Base-by-base conservation (phyloP, 2,797 vertebrate genomes). In the Pipistrellus kuhlii region DNA sequence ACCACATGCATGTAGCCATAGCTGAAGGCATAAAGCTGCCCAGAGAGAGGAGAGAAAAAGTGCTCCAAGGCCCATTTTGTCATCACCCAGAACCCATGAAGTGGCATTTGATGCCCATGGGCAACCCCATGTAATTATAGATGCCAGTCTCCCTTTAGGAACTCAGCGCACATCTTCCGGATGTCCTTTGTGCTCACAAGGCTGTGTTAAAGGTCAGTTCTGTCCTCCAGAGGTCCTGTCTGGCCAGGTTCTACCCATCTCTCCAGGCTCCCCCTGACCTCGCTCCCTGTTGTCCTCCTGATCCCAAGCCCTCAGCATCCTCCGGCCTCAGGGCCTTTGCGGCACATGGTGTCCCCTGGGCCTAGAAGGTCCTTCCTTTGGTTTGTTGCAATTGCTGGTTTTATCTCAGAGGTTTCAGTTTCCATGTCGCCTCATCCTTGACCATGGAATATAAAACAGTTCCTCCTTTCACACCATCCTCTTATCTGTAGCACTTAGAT, bases 401-500 rank as follows among this genome's bases (percentile, higher is more conserved):
- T 83, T 51, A 85, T 18, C 35, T 8, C 59, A 75, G 64, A 94
- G 23, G 11, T 55, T 93, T 81, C 57, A 21, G 6, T 51, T 86
- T 87, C 89, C 92, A 80, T 35, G 15, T 64, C 20, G 76, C 30
- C n/a, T 68, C 62, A 73, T 87, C 59, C 41, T 84, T 94, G 51
- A 83, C 44, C 62, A 69, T 1, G 64, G 77, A 92, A 38, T 51
- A 73, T 25, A 75, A 82, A 80, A 59, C 12, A 76, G 6, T 32
- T 46, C 38, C 9, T 88, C 41, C 81, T 77, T 59, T 59, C 38
- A 87, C 17, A 51, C 32, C n/a, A 66, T 38, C 38, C 15, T 85
- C 59, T 90, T 46, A n/a, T 20, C 51, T 5, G 0, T 17, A 76
- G 27, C 32, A 69, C 23, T 68, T 20, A 53, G 46, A 27, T 73